Base-by-base conservation (phyloP, 2,113 vertebrate species). In the Aphyosemion australe region DNA sequence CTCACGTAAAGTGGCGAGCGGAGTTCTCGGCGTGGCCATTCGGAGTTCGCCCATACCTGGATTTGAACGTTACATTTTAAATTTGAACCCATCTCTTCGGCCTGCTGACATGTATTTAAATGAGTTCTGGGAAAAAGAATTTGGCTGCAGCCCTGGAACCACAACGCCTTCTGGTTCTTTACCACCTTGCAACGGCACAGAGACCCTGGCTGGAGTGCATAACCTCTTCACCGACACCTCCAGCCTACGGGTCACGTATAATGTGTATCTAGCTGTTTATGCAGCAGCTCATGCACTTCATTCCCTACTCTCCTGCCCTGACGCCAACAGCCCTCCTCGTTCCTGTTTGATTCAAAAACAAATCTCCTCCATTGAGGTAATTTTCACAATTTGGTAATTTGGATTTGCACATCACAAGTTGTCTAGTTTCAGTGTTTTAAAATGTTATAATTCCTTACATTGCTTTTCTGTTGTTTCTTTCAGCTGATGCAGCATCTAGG, bases 211-310 rank as follows among this genome's bases (percentile, higher is more conserved):
- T 19, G 15, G 32, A 6, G 71, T 92, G 12, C 52, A 92, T 0
- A 89, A 79, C 69, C 55, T 42, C 4, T 91, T 93, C 49, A 92
- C 86, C 6, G 91, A 93, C 52, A 87, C 77, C n/a, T 88, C 91
- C 20, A 84, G 90, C 32, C 74, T 93, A 7, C 84, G 92, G 49
- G 83, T 89, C 37, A 75, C 90, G 7, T 92, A 93, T 74, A 94
- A 92, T 26, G 87, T 92, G 12, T 94, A 94, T 52, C 78, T 92
- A 31, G 92, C 93, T 52, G 90, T 91, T 78, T 92, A 94, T 52
- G 90, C 90, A 39, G 87, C 82, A 46, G 93, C 93, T 31, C 83
- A 93, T n/a, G 87, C 91, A 26, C 79, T 94, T 39, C 91, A 93
- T 70, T 88, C 78, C 43, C 76, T 91, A 37, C 82, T 92, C 16